Percentiles rank a stretch among this genome's conserved stretches.
Conservation (phyloP, 2,113 vertebrate genomes). For the Hydropotes inermis region DNA sequence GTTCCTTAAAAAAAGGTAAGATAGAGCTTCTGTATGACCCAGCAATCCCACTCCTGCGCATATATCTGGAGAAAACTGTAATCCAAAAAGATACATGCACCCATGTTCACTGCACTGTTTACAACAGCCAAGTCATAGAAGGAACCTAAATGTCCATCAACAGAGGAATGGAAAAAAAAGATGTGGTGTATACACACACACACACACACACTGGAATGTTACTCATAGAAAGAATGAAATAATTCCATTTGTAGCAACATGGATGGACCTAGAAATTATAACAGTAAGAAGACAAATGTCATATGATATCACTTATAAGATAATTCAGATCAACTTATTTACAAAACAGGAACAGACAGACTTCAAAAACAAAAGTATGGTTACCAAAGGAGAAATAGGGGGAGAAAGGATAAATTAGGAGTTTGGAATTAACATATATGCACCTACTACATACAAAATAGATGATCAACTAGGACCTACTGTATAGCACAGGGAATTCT, state of each 20-base stretch:
- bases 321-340: not conserved
- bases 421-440: not conserved
- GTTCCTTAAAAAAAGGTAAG: not conserved
- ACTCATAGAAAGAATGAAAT: not conserved
- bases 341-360: not conserved
- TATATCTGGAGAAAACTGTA: not conserved
- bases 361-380: not conserved
- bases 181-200: fast-evolving
- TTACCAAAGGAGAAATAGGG: not conserved
- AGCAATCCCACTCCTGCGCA: not conserved
- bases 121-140: not conserved
- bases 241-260: not conserved
- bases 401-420: not conserved
- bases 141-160: not conserved
- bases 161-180: not conserved
- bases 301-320: not conserved
- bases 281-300: not conserved
- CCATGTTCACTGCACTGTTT: not conserved
- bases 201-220: not conserved
- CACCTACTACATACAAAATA: not conserved
- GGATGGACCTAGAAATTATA: not conserved
- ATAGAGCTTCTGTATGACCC: not conserved
- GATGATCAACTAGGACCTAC: not conserved
- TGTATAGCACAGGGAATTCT: not conserved
- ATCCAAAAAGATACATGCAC: not conserved